Evolutionary conservation across 2,113 vertebrate species (phyloP).

Genomic region (Fukomys damarensis): DNA sequence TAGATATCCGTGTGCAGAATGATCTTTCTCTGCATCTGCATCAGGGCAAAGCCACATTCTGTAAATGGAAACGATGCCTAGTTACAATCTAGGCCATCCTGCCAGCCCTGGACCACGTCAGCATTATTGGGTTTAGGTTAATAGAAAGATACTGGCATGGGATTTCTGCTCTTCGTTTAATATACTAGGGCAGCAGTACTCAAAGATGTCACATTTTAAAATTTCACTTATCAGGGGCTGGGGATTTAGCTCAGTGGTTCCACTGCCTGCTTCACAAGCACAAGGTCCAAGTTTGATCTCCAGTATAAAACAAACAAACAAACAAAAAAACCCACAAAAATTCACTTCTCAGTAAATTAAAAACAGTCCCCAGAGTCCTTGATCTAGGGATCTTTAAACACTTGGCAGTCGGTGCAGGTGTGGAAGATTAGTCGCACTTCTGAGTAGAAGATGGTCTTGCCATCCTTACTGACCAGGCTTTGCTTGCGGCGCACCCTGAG

Average conservation of each 20-base stretch:
- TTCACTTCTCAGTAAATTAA: conserved; percentile 58
- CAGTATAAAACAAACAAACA: too few species aligned
- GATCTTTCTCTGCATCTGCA: accelerated
- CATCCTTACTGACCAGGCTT: background rate
- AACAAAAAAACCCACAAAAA: too few species aligned
- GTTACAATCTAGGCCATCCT: background rate
- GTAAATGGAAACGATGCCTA: background rate
- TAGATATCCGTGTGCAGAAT: background rate
- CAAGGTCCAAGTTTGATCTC: too few species aligned
- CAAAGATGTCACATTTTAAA: conserved; percentile 68
- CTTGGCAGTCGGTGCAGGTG: background rate
- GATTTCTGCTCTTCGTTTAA: conserved; percentile 71
- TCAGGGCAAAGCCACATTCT: background rate
- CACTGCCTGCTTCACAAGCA: too few species aligned
- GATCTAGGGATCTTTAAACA: background rate
- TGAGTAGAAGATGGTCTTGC: background rate
- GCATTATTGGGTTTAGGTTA: background rate
- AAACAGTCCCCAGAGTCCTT: conserved; percentile 27
- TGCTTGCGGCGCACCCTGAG: background rate
- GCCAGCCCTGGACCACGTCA: background rate
- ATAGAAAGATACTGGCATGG: conserved; percentile 18
- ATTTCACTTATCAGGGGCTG: background rate
- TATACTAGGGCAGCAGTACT: conserved; percentile 36
- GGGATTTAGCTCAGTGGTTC: too few species aligned
- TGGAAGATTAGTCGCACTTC: background rate